Evolutionary conservation across 2,113 vertebrate genomes (phyloP), one percentile per base, ranked within the genome.

Genomic region (Crotalus helleri): DNA sequence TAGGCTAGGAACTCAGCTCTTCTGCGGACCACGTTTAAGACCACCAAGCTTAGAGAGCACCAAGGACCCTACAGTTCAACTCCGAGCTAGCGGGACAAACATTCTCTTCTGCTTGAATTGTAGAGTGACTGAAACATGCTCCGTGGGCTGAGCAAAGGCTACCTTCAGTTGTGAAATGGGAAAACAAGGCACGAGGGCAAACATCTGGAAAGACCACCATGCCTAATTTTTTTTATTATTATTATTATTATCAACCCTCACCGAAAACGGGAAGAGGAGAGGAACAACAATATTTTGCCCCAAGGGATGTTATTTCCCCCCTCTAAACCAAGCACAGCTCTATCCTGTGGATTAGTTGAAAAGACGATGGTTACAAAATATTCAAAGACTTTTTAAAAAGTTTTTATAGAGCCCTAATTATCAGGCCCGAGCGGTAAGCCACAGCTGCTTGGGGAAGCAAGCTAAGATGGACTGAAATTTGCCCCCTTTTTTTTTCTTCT

Each of bases 1-100:
- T 69, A 4, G 61, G 29, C 5, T 55, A 95, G 93, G 93, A 97
- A 94, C 74, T 95, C 94, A 93, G 94, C 92, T 95, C 96, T 93
- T 94, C 69, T 94, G 3, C 5, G 24, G 26, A 12, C 61, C 26
- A 1, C 12, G 3, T 12, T 11, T 26, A 58, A 55, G 23, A 59
- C 21, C 58, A 57, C 57, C 46, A 59, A 59, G 2, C 8, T 59
- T 3, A 3, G 23, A 24, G 23, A 59, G 23, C 58, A 59, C 23
- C 23, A 59, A 24, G 24, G 23, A 10, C 23, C 58, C 2, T 58
- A 58, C 21, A 58, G 57, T 24, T 59, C 21, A 59, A 59, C 58
- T 59, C 23, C 21, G 58, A 59, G 58, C 23, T 59, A 49, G 46
- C 5, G 46, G 46, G 46, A 49, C 46, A 49, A 49, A 49, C 6